These are phyloP conservation scores for Channallabes apus DNA, from an alignment of 2,797 vertebrate genomes.

Conservation along the genomic window DNA sequence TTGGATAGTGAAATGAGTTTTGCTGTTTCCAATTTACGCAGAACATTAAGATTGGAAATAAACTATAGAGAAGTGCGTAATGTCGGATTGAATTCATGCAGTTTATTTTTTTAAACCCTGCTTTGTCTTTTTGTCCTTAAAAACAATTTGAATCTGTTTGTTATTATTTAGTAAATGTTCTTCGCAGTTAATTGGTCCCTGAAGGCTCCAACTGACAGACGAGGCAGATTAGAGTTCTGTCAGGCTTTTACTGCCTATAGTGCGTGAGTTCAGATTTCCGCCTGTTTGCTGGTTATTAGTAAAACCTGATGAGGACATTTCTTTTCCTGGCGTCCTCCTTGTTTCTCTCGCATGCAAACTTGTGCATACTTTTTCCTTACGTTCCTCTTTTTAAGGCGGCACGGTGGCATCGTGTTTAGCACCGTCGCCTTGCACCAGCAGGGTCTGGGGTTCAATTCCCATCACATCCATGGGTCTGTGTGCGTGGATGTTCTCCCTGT, in stretches of 20 bases:
- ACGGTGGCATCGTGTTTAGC: too few relatives aligned
- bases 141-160: background rate
- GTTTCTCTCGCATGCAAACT: background rate
- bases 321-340: background rate
- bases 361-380: background rate
- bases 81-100: background rate
- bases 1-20: background rate
- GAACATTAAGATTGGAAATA: background rate
- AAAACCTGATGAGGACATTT: background rate
- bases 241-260: background rate
- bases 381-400: background rate
- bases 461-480: too few relatives aligned
- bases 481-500: too few relatives aligned
- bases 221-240: background rate
- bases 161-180: background rate
- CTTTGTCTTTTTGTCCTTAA: background rate
- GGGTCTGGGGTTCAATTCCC: too few relatives aligned
- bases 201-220: background rate
- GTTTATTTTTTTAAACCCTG: background rate
- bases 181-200: background rate
- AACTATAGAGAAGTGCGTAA: background rate
- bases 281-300: background rate
- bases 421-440: too few relatives aligned
- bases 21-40: background rate
- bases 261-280: too few relatives aligned